phyloP scores from a whole-genome alignment of 2,113 vertebrate species.

The Notechis scutatus region DNA sequence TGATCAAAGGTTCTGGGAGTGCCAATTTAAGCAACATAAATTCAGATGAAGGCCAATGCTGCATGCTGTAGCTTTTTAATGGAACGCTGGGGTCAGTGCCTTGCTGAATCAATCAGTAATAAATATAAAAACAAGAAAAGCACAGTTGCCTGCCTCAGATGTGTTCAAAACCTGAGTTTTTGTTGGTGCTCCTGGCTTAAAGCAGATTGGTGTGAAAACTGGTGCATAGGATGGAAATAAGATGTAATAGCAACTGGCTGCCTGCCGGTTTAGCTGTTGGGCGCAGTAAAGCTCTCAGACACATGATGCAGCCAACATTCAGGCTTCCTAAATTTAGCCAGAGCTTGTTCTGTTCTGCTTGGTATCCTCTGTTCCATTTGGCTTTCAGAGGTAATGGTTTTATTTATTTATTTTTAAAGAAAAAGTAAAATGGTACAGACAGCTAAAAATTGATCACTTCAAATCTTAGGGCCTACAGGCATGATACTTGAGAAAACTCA shows the following conservation, averaged over 20 bases:
- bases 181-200: not conserved
- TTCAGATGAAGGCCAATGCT: not conserved
- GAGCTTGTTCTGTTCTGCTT: not conserved
- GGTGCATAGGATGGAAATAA: not conserved
- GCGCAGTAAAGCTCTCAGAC: not conserved
- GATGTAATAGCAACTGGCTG: not conserved
- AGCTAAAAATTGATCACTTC: not conserved
- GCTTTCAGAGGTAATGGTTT: not conserved
- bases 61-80: not conserved
- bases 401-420: not conserved
- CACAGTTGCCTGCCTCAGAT: not conserved
- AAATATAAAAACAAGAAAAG: not conserved
- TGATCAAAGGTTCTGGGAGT: not conserved
- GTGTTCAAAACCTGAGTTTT: not conserved
- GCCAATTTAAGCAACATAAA: not conserved
- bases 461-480: not conserved
- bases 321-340: not conserved
- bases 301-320: not conserved
- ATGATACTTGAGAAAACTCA: not conserved
- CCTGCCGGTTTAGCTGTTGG: not conserved
- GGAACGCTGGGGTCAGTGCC: not conserved
- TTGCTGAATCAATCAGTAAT: not conserved
- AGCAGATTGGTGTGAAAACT: constrained; percentile 2
- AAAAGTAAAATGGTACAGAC: not conserved
- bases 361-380: not conserved